Percentiles rank a stretch among this genome's conserved stretches.
Conservation (phyloP, 2,888 invertebrate genomes). For the Cataglyphis albicans region DNA sequence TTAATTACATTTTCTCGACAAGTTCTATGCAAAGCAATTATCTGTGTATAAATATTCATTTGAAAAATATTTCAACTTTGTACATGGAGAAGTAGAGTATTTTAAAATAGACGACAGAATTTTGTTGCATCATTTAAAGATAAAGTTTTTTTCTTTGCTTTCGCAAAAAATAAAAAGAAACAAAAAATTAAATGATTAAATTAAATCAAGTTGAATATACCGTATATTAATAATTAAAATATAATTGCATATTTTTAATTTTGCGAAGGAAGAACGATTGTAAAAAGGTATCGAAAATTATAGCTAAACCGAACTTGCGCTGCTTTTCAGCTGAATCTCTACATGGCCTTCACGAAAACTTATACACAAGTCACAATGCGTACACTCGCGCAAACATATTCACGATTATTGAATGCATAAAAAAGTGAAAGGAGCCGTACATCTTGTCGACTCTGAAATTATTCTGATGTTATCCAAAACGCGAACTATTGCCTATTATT, state of each 20-base stretch:
- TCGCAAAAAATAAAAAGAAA: not conserved
- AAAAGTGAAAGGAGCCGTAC: not conserved
- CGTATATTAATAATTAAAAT: not conserved
- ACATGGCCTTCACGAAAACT: not conserved
- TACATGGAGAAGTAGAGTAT: not conserved
- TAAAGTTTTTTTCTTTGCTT: not conserved
- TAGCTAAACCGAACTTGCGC: not conserved
- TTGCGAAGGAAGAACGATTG: not conserved
- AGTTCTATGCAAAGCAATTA: not conserved
- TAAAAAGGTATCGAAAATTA: not conserved
- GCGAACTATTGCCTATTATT: not conserved
- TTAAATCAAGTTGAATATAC: not conserved
- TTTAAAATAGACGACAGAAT: not conserved
- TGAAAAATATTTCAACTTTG: not conserved
- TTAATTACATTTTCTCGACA: not conserved
- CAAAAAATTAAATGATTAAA: not conserved
- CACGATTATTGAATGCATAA: slow-evolving; percentile 5
- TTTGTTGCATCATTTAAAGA: not conserved
- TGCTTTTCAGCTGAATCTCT: not conserved
- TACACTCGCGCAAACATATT: not conserved
- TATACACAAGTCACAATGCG: not conserved
- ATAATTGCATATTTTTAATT: not conserved
- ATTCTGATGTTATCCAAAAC: not conserved
- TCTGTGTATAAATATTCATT: not conserved
- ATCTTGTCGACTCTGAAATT: not conserved